Conservation (phyloP, 2,797 vertebrate species). For the Ispidina picta region DNA sequence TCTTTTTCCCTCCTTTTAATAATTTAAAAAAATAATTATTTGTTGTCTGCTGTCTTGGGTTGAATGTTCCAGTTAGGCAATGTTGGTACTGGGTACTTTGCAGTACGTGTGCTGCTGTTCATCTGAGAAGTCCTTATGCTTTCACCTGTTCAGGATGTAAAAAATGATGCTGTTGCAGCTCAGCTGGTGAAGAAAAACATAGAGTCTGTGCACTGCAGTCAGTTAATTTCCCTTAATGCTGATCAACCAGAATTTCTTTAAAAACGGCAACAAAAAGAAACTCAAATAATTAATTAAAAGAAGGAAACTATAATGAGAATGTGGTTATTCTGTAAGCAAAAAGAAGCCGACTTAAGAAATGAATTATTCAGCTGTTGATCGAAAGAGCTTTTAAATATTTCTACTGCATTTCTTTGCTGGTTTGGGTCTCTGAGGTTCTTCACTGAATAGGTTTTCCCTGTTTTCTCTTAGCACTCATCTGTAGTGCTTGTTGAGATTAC, state of each 20-base stretch:
- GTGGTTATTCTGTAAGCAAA: conserved; percentile 8
- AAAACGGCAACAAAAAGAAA: background rate
- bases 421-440: background rate
- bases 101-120: background rate
- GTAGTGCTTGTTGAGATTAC: background rate
- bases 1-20: background rate
- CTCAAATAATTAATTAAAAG: background rate
- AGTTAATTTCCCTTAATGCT: background rate
- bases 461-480: conserved; percentile 10
- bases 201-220: background rate
- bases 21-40: background rate
- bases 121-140: background rate
- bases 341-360: background rate
- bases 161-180: background rate
- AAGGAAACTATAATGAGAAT: background rate
- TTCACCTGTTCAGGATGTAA: background rate
- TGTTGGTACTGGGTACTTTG: background rate
- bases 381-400: background rate
- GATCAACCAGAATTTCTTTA: background rate
- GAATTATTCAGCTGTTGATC: background rate
- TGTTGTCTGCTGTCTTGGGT: background rate
- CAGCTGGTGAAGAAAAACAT: background rate
- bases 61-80: background rate
- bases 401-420: background rate
- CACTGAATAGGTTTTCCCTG: background rate